Base-by-base conservation (phyloP, 2,797 vertebrate species). In the Ciconia nigra region DNA sequence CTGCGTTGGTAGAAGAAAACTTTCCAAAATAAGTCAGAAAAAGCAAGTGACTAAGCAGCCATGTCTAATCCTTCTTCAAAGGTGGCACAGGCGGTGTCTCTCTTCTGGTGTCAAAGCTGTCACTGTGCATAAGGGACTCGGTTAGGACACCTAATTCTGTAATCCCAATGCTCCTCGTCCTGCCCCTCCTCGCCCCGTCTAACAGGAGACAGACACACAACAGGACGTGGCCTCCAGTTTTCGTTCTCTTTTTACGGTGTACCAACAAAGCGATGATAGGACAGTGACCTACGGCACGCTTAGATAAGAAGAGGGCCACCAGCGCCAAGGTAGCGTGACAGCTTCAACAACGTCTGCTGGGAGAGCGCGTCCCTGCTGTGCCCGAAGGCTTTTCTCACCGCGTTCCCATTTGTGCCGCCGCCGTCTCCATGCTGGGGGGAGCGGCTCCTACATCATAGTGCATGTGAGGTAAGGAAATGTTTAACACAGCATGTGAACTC, bases 11-110 rank as follows among this genome's bases (percentile, higher is more conserved):
- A 82, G 63, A 76, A 57, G 28, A 77, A 66, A 28, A 15, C 18
- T 8, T 94, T 84, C 55, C 22, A 83, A 92, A 78, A 46, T 28
- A 87, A 79, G 63, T 62, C 57, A 80, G 59, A 93, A 92, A 83
- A 92, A 72, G n/a, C 58, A 90, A 79, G 62, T 70, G 66, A 55
- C 33, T 86, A 94, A 93, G 83, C 90, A 95, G 67, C 82, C 92
- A 88, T 84, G 66, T 25, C 85, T 94, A 96, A 96, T 89, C 58
- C 44, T 57, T 87, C 70, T 82, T 91, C 83, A 91, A 90, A 87
- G 67, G 55, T 70, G 52, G 76, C 33, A 89, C 51, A 62, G 54
- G 52, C 31, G 4, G 33, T 51, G 24, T 15, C 33, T 81, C 37
- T 72, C 28, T 65, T 72, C 46, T 78, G 62, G 51, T 94, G 79